phyloP scores from a whole-genome alignment of 2,888 invertebrate species.

The Polia nebulosa region DNA sequence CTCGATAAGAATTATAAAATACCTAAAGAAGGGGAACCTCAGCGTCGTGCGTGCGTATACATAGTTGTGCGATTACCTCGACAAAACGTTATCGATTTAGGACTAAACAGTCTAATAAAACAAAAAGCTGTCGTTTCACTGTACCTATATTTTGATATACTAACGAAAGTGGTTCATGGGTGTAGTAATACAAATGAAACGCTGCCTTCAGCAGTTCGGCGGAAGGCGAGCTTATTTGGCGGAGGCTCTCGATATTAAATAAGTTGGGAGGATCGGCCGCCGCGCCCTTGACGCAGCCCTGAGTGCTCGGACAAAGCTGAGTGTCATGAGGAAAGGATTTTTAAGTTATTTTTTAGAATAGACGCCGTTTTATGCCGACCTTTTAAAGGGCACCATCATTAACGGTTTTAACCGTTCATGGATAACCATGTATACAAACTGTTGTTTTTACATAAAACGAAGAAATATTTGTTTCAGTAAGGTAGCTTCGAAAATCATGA shows the following conservation, averaged over 20 bases:
- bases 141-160: conserved; percentile 10
- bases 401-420: background rate
- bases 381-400: conserved; percentile 6
- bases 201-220: conserved; percentile 13
- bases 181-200: conserved; percentile 29
- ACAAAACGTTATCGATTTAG: conserved; percentile 34
- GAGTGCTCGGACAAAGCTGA: conserved; percentile 31
- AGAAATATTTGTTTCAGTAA: background rate
- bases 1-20: background rate
- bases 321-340: conserved; percentile 30
- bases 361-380: background rate
- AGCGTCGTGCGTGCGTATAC: conserved; percentile 19
- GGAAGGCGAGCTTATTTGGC: conserved; percentile 36
- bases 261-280: conserved; percentile 51
- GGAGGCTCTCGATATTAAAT: conserved; percentile 62
- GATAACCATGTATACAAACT: too few species aligned
- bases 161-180: background rate
- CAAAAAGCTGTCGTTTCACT: conserved; percentile 13
- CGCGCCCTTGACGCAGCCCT: conserved; percentile 26
- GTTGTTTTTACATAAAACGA: background rate
- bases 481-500: background rate
- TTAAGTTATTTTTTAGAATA: conserved; percentile 28
- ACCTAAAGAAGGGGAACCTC: background rate
- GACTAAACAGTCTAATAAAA: conserved; percentile 14
- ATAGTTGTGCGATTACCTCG: conserved; percentile 28